A percentile compares a stretch with the other conserved stretches of the same genome.
These are phyloP conservation scores for Pyrrhosoma nymphula DNA, from an alignment of 2,888 invertebrate genomes.

Conservation along the genomic window DNA sequence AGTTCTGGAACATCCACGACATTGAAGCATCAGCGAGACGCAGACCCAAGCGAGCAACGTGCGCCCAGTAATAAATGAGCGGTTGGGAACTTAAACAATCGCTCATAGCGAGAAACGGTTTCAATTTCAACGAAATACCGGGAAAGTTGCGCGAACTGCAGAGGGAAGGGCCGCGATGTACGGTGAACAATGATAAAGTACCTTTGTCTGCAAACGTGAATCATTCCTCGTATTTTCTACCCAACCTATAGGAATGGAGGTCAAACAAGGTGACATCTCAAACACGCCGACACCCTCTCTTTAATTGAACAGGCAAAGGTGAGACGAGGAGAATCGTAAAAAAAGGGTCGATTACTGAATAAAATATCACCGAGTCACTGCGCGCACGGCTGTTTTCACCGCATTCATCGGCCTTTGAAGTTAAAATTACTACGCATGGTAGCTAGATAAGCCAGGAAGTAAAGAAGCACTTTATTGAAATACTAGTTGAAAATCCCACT, in stretches of 20 bases:
- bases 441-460: too few relatives aligned
- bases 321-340: background rate
- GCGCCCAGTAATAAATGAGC: background rate
- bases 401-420: too few relatives aligned
- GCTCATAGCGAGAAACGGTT: background rate
- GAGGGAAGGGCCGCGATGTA: background rate
- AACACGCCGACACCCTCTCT: background rate
- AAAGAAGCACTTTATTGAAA: too few relatives aligned
- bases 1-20: background rate
- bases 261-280: background rate
- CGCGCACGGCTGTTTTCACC: background rate
- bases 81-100: background rate
- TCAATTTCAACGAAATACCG: background rate
- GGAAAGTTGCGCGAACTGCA: background rate
- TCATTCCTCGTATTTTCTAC: background rate
- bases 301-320: background rate
- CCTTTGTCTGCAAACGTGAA: background rate
- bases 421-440: too few relatives aligned
- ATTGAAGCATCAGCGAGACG: background rate
- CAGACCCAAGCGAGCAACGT: background rate
- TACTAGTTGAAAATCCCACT: too few relatives aligned
- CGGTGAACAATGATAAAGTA: background rate
- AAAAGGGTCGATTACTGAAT: background rate
- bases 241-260: background rate
- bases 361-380: background rate